phyloP scores from a whole-genome alignment of 2,113 vertebrate genomes.

The Gymnogyps californianus region DNA sequence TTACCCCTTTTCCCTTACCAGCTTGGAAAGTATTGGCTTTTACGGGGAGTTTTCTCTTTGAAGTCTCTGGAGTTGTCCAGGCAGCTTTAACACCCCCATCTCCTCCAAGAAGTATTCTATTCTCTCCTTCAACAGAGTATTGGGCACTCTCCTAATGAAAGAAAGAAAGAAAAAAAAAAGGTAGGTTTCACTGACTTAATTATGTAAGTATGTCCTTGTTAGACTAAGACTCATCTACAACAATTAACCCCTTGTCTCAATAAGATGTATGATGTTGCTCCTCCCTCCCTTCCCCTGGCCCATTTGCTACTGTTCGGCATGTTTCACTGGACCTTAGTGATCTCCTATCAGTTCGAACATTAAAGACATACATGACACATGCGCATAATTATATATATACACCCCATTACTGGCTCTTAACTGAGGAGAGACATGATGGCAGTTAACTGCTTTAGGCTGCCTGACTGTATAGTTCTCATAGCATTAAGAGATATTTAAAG shows the following conservation, averaged over 20 bases:
- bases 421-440: background rate
- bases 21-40: background rate
- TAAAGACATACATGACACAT: background rate
- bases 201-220: background rate
- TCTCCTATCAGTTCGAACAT: background rate
- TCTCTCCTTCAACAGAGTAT: background rate
- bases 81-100: fast-evolving
- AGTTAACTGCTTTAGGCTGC: background rate
- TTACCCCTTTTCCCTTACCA: background rate
- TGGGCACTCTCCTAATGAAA: too few relatives aligned
- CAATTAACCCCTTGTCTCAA: background rate
- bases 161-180: background rate
- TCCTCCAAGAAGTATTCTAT: background rate
- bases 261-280: fast-evolving
- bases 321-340: fast-evolving
- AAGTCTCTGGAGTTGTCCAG: background rate
- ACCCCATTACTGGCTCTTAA: background rate
- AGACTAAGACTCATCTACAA: background rate
- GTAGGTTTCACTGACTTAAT: background rate
- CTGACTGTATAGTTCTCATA: background rate
- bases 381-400: background rate
- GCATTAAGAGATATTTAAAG: background rate
- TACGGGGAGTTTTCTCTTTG: background rate
- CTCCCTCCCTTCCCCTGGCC: background rate
- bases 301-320: background rate